Conservation (phyloP, 1,140 invertebrate species). For the Bombus superbus region DNA sequence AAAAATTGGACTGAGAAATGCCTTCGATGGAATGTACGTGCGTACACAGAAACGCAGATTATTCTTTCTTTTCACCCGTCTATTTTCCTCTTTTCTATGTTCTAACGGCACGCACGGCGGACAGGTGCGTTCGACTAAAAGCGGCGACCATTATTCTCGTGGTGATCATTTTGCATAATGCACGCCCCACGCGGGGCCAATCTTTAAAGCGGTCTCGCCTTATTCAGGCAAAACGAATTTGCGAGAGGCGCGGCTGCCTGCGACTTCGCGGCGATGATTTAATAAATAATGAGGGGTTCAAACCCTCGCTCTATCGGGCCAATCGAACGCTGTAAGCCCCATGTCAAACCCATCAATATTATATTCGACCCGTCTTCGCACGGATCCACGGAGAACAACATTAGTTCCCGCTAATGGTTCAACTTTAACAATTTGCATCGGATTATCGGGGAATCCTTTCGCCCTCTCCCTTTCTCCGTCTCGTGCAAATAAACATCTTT, state of each 20-base stretch:
- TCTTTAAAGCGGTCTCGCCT: slow-evolving; percentile 26
- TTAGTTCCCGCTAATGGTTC: slow-evolving; percentile 74
- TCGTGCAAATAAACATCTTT: slow-evolving; percentile 69
- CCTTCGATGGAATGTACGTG: not conserved
- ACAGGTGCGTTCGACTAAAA: slow-evolving; percentile 27
- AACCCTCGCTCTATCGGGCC: slow-evolving; percentile 51
- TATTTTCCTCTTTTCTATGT: not conserved
- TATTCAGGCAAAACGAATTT: slow-evolving; percentile 49
- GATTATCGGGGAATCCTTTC: slow-evolving; percentile 73
- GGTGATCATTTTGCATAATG: slow-evolving; percentile 55
- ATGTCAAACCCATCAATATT: slow-evolving; percentile 77
- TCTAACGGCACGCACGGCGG: not conserved
- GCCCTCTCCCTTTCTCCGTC: slow-evolving; percentile 26
- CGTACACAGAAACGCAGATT: not conserved
- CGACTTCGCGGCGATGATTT: slow-evolving; percentile 64
- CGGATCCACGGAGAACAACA: slow-evolving; percentile 67
- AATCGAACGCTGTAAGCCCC: slow-evolving; percentile 62
- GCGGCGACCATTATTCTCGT: slow-evolving; percentile 41
- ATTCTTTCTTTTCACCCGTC: not conserved
- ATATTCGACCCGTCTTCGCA: slow-evolving; percentile 58
- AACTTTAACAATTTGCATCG: slow-evolving; percentile 79
- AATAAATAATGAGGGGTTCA: slow-evolving; percentile 73
- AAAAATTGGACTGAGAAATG: not conserved
- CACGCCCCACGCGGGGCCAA: slow-evolving; percentile 6
- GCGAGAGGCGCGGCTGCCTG: slow-evolving; percentile 29